These are phyloP conservation scores for Cosmia pyralina DNA, from an alignment of 2,888 invertebrate genomes.

Conservation along the genomic window DNA sequence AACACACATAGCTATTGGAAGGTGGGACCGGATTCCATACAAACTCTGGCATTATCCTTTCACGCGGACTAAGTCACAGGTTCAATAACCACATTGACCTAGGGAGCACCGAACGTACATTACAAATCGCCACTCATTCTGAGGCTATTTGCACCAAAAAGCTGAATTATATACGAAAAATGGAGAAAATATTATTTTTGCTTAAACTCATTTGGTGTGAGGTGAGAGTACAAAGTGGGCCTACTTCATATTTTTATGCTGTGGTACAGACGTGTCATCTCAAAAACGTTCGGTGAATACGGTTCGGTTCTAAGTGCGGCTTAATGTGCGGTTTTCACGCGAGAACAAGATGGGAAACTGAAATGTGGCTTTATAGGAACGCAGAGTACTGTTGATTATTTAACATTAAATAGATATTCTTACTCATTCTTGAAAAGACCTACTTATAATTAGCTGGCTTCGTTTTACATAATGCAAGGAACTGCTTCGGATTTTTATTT, in stretches of 20 bases:
- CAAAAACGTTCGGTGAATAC: constrained; percentile 49
- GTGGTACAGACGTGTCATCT: constrained; percentile 38
- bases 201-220: not conserved
- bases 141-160: too few relatives aligned
- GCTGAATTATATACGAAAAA: too few relatives aligned
- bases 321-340: constrained; percentile 40
- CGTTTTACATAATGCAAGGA: not conserved
- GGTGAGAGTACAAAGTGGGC: not conserved
- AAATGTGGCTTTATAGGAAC: constrained; percentile 23
- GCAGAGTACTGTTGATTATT: constrained; percentile 16
- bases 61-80: too few relatives aligned
- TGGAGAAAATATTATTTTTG: not conserved
- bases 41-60: too few relatives aligned
- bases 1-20: too few relatives aligned
- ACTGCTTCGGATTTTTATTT: not conserved
- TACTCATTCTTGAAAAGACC: not conserved
- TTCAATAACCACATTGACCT: too few relatives aligned
- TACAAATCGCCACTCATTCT: too few relatives aligned
- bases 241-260: constrained; percentile 15
- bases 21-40: too few relatives aligned
- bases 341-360: constrained; percentile 29
- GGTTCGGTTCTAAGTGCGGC: constrained; percentile 27
- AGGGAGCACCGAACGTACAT: too few relatives aligned
- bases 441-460: constrained; percentile 2
- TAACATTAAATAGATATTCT: constrained; percentile 9